phyloP scores from a whole-genome alignment of 2,888 invertebrate genomes.

The Drosophila trichaetosa region DNA sequence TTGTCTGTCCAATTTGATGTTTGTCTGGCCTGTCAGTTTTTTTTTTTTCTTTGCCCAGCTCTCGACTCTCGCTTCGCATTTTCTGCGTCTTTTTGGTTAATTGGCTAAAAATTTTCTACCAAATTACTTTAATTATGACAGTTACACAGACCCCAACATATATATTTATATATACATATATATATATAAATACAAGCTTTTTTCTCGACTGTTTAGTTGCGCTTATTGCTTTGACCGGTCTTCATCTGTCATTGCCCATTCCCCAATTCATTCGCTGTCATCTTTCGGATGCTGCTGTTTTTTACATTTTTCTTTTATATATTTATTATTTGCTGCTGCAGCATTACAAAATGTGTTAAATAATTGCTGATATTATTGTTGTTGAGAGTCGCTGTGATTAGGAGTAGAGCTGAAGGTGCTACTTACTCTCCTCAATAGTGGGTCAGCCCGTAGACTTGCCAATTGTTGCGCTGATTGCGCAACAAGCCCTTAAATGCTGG shows the following conservation, averaged over 20 bases:
- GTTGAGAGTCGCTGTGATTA: conserved; percentile 7
- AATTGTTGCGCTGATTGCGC: conserved; percentile 20
- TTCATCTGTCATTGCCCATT: conserved; percentile 31
- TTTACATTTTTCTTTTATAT: conserved; percentile 4
- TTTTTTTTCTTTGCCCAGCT: conserved; percentile 2
- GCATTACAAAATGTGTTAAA: conserved; percentile 72
- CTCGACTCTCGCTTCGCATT: conserved; percentile 64
- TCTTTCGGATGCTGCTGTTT: conserved; percentile 21
- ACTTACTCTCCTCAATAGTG: conserved; percentile 18
- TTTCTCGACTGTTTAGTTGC: conserved; percentile 57
- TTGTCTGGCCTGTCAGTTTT: conserved; percentile 36
- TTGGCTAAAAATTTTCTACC: conserved; percentile 83
- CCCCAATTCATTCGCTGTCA: conserved; percentile 31
- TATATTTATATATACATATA: neutral
- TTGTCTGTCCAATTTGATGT: conserved; percentile 20
- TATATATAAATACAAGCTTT: conserved; percentile 12
- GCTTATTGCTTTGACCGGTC: conserved; percentile 51
- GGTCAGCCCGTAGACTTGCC: conserved; percentile 27
- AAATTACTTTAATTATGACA: conserved; percentile 83
- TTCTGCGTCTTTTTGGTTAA: conserved; percentile 81
- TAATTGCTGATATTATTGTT: conserved; percentile 68
- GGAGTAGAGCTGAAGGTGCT: neutral
- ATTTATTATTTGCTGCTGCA: conserved; percentile 14
- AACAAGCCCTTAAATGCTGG: conserved; percentile 1
- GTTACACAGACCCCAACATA: conserved; percentile 65